Evolutionary conservation across 2,113 vertebrate species (phyloP).

Genomic region (Otocyon megalotis): DNA sequence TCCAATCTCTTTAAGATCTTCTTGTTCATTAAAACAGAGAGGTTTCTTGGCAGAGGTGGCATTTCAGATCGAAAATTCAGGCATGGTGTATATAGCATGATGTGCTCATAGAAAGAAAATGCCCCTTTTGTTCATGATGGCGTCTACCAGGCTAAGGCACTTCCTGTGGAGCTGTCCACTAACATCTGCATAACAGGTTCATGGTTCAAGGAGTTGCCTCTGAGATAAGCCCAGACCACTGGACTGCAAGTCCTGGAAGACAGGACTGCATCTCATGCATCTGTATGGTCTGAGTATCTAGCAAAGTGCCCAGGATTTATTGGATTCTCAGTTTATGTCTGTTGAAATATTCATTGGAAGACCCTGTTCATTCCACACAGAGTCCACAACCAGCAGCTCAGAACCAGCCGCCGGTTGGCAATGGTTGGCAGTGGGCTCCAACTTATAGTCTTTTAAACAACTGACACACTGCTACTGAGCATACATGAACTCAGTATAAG

Average conservation of each 20-base stretch:
- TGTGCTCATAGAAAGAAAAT: background rate
- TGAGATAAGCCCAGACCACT: background rate
- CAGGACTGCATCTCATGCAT: background rate
- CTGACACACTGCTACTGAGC: background rate
- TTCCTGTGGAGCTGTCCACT: background rate
- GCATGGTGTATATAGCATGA: background rate
- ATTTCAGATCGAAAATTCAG: conserved; percentile 33
- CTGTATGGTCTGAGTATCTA: background rate
- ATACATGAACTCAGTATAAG: background rate
- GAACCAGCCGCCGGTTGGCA: background rate
- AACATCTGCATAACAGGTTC: background rate
- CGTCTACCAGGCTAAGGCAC: background rate
- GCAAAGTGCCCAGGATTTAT: background rate
- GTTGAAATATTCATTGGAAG: background rate
- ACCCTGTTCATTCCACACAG: background rate
- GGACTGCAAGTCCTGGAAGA: background rate
- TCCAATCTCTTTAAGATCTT: background rate
- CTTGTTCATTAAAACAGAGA: conserved; percentile 26
- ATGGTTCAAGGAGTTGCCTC: background rate
- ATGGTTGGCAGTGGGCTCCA: background rate
- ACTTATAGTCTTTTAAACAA: background rate
- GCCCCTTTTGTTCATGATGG: background rate
- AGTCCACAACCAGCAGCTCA: background rate
- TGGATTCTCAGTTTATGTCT: background rate
- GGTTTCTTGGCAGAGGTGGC: background rate